phyloP scores from a whole-genome alignment of 2,888 invertebrate species.

The Himalopsyche kuldschensis region DNA sequence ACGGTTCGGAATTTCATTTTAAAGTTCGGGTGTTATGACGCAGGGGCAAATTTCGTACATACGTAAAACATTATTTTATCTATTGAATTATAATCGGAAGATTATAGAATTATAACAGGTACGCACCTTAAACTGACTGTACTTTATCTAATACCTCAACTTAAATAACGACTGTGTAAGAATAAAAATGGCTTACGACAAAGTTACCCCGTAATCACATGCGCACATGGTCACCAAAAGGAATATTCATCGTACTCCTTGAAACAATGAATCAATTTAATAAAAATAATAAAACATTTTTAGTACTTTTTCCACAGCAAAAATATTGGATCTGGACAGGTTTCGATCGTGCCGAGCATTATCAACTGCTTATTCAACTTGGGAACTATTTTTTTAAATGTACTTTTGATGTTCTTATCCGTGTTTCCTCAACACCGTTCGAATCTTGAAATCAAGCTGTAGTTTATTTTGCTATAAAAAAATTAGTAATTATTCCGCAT shows the following conservation, averaged over 20 bases:
- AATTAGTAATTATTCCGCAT: no score
- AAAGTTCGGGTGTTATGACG: background rate
- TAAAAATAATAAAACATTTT: no score
- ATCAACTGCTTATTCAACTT: no score
- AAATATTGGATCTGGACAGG: no score
- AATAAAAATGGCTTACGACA: constrained; percentile 18
- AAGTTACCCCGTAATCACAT: constrained; percentile 2
- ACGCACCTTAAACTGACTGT: background rate
- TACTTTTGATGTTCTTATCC: no score
- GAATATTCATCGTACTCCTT: no score
- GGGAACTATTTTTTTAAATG: no score
- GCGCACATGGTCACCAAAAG: background rate
- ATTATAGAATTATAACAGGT: background rate
- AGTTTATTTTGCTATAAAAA: no score
- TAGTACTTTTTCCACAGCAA: no score
- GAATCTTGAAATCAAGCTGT: no score
- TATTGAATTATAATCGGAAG: background rate
- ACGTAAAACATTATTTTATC: background rate
- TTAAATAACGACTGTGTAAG: constrained; percentile 4
- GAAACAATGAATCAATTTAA: background rate
- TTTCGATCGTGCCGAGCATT: no score
- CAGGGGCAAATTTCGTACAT: background rate
- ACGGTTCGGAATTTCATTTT: background rate
- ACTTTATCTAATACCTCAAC: background rate
- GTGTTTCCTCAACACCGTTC: no score